phyloP scores from a whole-genome alignment of 1,140 invertebrate species.

The Battus philenor region DNA sequence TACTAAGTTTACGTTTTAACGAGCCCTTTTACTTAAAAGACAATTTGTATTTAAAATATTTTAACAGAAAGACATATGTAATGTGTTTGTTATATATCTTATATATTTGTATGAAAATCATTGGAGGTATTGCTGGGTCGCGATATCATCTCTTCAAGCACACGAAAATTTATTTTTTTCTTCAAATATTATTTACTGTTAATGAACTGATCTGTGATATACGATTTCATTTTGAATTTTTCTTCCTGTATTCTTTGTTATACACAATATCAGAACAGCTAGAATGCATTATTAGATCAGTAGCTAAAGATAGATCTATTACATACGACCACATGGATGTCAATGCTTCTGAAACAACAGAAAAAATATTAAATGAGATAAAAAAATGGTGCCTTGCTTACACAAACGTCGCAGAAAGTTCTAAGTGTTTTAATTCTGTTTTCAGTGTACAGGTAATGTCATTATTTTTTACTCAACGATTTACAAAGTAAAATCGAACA shows the following conservation, averaged over 20 bases:
- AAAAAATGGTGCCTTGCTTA: not conserved
- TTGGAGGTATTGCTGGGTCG: not conserved
- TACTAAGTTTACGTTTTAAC: not conserved
- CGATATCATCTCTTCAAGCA: not conserved
- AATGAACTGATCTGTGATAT: not conserved
- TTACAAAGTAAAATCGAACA: too few species aligned
- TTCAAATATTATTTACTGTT: not conserved
- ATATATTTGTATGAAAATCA: not conserved
- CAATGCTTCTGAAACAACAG: too few species aligned
- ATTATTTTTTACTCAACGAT: too few species aligned
- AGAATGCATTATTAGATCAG: conserved; percentile 6
- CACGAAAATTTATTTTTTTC: not conserved
- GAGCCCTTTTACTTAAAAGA: not conserved
- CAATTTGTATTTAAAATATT: conserved; percentile 2
- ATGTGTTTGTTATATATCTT: not conserved
- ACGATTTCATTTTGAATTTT: conserved; percentile 1
- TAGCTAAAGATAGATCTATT: too few species aligned
- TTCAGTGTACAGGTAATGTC: conserved; percentile 21
- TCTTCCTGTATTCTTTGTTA: not conserved
- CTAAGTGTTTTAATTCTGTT: conserved; percentile 20
- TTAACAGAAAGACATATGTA: not conserved
- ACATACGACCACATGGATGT: too few species aligned
- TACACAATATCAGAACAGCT: conserved; percentile 8
- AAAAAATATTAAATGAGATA: too few species aligned
- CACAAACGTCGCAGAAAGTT: conserved; percentile 14